Evolutionary conservation across 2,888 invertebrate genomes (phyloP).

Genomic region (Kuschelorhynchus macadamiae): DNA sequence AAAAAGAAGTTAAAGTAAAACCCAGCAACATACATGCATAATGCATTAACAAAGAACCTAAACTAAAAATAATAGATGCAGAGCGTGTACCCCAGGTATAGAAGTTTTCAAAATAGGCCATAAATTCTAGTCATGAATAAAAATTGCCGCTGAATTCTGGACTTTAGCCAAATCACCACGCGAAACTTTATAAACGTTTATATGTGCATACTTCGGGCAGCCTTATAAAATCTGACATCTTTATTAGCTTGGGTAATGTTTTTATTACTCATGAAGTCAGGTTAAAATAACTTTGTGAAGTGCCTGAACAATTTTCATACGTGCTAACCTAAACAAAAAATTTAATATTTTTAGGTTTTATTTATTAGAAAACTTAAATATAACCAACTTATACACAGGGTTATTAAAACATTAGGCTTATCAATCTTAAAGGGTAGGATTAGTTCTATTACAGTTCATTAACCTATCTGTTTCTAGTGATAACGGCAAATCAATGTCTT

Average conservation of each 20-base stretch:
- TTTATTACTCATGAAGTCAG: constrained; percentile 13
- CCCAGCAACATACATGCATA: constrained; percentile 18
- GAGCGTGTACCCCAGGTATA: constrained; percentile 39
- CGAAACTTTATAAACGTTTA: constrained; percentile 35
- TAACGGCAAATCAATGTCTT: no score
- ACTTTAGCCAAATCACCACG: constrained; percentile 38
- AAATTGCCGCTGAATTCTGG: constrained; percentile 39
- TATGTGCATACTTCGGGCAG: constrained; percentile 28
- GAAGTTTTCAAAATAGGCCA: constrained; percentile 44
- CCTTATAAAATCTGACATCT: constrained; percentile 36
- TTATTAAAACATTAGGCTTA: no score
- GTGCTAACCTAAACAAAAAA: no score
- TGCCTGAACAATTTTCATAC: no score
- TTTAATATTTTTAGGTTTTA: no score
- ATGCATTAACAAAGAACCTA: constrained; percentile 41
- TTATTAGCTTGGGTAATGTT: constrained; percentile 30
- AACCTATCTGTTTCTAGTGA: no score
- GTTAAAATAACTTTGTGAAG: no score
- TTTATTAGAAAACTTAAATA: no score
- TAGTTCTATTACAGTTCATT: no score
- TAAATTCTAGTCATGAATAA: constrained; percentile 41
- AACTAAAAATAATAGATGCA: constrained; percentile 45
- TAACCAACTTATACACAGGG: no score
- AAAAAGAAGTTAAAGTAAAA: no score
- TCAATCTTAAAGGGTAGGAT: no score